phyloP scores from a whole-genome alignment of 1,140 invertebrate genomes.

The Scylla paramamosain region DNA sequence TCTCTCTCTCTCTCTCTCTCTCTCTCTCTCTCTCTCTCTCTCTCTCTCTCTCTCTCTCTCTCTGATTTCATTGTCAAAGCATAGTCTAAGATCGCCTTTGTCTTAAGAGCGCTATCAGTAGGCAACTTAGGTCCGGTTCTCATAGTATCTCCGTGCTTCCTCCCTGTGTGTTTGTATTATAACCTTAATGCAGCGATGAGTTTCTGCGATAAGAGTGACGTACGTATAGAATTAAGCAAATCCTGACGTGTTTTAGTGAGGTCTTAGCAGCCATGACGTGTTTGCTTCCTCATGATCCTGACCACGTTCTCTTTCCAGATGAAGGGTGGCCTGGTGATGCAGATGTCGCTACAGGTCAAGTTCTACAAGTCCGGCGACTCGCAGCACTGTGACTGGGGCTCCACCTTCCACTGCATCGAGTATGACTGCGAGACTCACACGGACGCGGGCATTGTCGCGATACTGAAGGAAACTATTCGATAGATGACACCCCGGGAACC shows the following conservation, averaged over 20 bases:
- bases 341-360: conserved; percentile 83
- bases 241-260: too few relatives aligned
- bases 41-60: background rate
- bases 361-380: conserved; percentile 82
- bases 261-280: too few relatives aligned
- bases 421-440: conserved; percentile 82
- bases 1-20: background rate
- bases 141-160: too few relatives aligned
- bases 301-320: conserved; percentile 78
- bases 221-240: too few relatives aligned
- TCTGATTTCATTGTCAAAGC: background rate
- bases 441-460: conserved; percentile 78
- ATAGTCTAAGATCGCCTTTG: too few relatives aligned
- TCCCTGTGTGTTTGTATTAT: too few relatives aligned
- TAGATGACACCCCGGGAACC: conserved; percentile 60
- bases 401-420: conserved; percentile 83
- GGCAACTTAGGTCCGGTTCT: too few relatives aligned
- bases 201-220: too few relatives aligned
- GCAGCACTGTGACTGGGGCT: conserved; percentile 83
- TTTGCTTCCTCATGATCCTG: background rate
- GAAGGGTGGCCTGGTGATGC: conserved; percentile 81
- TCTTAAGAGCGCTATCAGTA: too few relatives aligned
- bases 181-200: too few relatives aligned
- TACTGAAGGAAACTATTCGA: conserved; percentile 82
- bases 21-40: too few relatives aligned